These are phyloP conservation scores for Andrena bicolor DNA, from an alignment of 2,888 invertebrate genomes.

Conservation along the genomic window DNA sequence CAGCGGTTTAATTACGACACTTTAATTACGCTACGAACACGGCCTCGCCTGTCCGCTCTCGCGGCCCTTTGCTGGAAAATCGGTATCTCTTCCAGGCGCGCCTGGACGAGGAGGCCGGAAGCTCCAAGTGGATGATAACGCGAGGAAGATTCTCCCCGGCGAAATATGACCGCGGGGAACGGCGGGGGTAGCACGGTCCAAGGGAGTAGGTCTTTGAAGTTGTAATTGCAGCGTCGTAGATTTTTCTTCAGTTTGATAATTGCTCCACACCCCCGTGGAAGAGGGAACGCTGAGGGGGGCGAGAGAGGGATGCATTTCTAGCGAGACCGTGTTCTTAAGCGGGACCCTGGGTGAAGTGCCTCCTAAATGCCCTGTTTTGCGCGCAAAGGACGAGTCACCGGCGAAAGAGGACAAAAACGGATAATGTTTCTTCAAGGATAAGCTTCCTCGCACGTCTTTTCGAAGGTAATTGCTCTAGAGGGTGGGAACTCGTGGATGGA, in stretches of 20 bases:
- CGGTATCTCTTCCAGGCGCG: conserved; percentile 29
- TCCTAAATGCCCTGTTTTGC: conserved; percentile 17
- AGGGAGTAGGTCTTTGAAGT: conserved; percentile 30
- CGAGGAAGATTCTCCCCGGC: not conserved
- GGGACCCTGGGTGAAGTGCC: conserved; percentile 9
- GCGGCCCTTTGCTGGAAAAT: conserved; percentile 50
- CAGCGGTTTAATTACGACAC: conserved; percentile 63
- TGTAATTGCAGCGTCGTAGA: conserved; percentile 35
- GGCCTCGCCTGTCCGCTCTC: not conserved
- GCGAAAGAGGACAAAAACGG: not conserved
- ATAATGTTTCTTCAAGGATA: not conserved
- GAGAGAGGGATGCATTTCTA: not conserved
- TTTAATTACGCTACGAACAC: conserved; percentile 61
- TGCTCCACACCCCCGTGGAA: not conserved
- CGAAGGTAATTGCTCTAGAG: not conserved
- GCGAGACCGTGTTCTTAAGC: conserved; percentile 21
- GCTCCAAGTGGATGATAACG: conserved; percentile 10
- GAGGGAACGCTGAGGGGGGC: not conserved
- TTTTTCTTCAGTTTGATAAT: conserved; percentile 50
- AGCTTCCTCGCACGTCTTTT: not conserved
- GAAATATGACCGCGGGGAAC: conserved; percentile 10
- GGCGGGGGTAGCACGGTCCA: not conserved
- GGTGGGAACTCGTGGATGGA: not conserved
- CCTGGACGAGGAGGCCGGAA: conserved; percentile 15
- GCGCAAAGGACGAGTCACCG: not conserved